phyloP scores from a whole-genome alignment of 2,113 vertebrate genomes.

The Butorides virescens region DNA sequence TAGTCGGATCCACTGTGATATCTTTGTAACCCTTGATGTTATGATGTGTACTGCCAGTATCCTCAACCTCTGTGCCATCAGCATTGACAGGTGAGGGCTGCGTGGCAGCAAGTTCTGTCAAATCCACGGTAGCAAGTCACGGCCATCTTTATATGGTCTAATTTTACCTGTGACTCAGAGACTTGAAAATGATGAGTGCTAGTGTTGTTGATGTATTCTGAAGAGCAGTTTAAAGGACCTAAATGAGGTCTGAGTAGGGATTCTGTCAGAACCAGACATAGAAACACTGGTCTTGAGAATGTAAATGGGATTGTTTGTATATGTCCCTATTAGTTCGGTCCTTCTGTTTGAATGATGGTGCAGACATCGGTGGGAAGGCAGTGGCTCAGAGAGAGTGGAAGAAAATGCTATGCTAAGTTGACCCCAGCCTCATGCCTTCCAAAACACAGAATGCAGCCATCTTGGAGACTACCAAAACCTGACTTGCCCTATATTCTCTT shows the following conservation, averaged over 20 bases:
- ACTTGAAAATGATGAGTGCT: neutral
- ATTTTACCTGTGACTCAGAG: neutral
- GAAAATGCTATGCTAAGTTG: fast-evolving
- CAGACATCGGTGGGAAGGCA: neutral
- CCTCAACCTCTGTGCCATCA: constrained; percentile 98
- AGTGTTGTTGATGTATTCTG: neutral
- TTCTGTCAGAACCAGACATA: neutral
- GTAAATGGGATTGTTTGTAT: neutral
- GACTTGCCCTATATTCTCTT: fast-evolving
- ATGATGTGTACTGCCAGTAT: constrained; percentile 99
- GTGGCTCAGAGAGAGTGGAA: neutral
- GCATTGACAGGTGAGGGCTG: constrained; percentile 93
- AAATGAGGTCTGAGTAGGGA: neutral
- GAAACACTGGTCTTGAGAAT: neutral
- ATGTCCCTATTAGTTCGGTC: fast-evolving
- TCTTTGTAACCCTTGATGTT: constrained; percentile 97
- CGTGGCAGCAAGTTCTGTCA: neutral
- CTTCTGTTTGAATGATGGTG: neutral
- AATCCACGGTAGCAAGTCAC: fast-evolving
- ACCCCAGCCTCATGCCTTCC: neutral
- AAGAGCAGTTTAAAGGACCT: neutral
- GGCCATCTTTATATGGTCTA: fast-evolving
- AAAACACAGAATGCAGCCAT: neutral
- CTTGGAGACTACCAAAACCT: fast-evolving
- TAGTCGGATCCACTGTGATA: constrained; percentile 97